A percentile compares a stretch with the other conserved stretches of the same genome.
These are phyloP conservation scores for Caenorhabditis sulstoni DNA, from an alignment of 2,888 invertebrate species.

Conservation along the genomic window DNA sequence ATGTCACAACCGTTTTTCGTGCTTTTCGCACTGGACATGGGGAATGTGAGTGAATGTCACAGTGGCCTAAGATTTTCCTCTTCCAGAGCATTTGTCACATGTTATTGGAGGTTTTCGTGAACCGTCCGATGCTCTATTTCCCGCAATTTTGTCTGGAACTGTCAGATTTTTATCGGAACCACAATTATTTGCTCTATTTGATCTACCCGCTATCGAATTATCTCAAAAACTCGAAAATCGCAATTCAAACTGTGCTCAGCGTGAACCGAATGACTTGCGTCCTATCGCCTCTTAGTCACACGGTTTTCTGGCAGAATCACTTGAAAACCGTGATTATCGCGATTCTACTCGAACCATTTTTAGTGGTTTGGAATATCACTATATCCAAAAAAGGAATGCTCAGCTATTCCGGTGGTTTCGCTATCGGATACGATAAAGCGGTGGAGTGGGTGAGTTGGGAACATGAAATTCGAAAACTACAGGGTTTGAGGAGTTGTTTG, in stretches of 20 bases:
- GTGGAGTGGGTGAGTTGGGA: conserved; percentile 30
- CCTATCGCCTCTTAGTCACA: background rate
- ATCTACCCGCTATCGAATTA: background rate
- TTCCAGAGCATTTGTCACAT: conserved; percentile 37
- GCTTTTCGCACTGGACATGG: background rate
- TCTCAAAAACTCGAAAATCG: background rate
- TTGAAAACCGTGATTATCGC: background rate
- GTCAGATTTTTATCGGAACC: background rate
- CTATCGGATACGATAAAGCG: conserved; percentile 19
- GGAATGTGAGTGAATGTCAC: background rate
- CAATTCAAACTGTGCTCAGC: conserved; percentile 2
- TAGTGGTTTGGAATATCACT: conserved; percentile 32
- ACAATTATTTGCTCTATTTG: background rate
- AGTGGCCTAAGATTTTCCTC: background rate
- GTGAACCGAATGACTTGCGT: conserved; percentile 24
- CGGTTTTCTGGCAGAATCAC: background rate
- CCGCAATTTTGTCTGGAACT: conserved; percentile 13
- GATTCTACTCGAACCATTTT: conserved; percentile 20
- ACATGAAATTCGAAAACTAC: too few species aligned
- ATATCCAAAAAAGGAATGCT: conserved; percentile 27
- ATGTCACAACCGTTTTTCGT: conserved; percentile 12
- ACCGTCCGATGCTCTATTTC: conserved; percentile 11
- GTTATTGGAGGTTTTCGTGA: conserved; percentile 13
- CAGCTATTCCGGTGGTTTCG: conserved; percentile 38
- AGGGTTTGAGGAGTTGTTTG: too few species aligned